Base-by-base conservation (phyloP, 2,113 vertebrate genomes). In the Triplophysa siluroides region DNA sequence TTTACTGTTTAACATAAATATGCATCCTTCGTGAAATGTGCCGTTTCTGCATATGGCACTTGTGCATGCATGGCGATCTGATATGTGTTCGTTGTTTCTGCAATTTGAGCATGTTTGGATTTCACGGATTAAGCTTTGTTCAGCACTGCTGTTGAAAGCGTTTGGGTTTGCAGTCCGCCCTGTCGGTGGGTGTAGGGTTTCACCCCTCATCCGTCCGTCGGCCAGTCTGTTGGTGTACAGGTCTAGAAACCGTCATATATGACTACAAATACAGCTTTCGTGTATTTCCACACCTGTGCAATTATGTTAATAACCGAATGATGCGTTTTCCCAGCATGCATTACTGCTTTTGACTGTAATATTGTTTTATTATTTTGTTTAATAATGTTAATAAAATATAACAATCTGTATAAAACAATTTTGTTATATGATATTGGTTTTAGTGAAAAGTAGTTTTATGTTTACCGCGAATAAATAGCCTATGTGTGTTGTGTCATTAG, bases 171-270 rank as follows among this genome's bases (percentile, higher is more conserved):
- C 43, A 52, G 63, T 83, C 76, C 81, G 74, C 82, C 87, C 83
- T 58, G 83, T 16, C 12, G 79, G 77, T n/a, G 9, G 82, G 91
- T 88, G 87, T 91, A 67, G 81, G 68, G 63, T 91, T 91, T 88
- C 91, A 85, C n/a, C 91, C 84, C 16, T 61, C 67, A 23, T 56
- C 43, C 68, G 24, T 70, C 81, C 87, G 75, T 85, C 87, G 73
- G 77, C 83, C 19, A 80, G 72, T 81, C 81, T 80, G 54, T 78
- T 58, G 78, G 82, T 81, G 58, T 66, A 13, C 23, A 23, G 50
- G 60, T 14, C 69, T 16, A 29, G 18, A 66, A 52, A 19, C 24
- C 72, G 7, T 68, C 21, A 18, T 1, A n/a, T 33, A 23, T 24
- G 71, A 61, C 8, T 63, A 7, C 33, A 45, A 61, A 74, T 61